Evolutionary conservation across 2,797 vertebrate genomes (phyloP), one percentile per base, ranked within the genome.

Genomic region (Melanotaenia boesemani): DNA sequence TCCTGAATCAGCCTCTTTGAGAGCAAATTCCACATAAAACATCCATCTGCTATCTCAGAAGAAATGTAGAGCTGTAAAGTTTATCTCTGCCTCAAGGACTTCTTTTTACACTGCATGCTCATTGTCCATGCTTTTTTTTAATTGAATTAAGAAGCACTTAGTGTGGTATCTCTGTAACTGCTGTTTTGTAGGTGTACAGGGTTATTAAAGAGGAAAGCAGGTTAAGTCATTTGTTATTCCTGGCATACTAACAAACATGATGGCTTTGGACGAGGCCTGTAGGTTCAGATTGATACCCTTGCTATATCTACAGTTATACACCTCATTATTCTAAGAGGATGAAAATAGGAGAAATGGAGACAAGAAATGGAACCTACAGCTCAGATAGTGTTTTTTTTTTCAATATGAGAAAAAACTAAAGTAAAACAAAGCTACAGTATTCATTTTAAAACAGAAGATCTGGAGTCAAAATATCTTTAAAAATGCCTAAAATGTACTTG

Each of bases 301-400:
- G 84, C 84, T 86, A 82, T 77, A 85, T 88, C 89, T 82, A 55
- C 64, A 80, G 71, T 88, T 86, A 77, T 89, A 80, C 85, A 88
- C 85, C 88, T 94, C 91, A 92, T 94, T 93, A 93, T 90, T 72
- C 70, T 90, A 91, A 93, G 81, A 91, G 86, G 86, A 84, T 70
- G 57, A 77, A 85, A 86, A 61, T 80, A 10, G 68, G 62, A 34
- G 34, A 74, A 24, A 59, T 32, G 24, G 58, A 75, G 71, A 60
- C 20, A 6, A n/a, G 20, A 8, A 48, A 48, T 20, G 18, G 18
- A 48, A 48, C 6, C 16, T n/a, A 48, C 16, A 48, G 44, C 18
- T 20, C 2, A 39, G 37, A 39, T 39, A 39, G 3, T 39, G 12
- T 39, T 39, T 41, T 37, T 39, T 39, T 39, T 12, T 37, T 37